phyloP scores from a whole-genome alignment of 2,888 invertebrate species.

The Microctonus hyperodae region DNA sequence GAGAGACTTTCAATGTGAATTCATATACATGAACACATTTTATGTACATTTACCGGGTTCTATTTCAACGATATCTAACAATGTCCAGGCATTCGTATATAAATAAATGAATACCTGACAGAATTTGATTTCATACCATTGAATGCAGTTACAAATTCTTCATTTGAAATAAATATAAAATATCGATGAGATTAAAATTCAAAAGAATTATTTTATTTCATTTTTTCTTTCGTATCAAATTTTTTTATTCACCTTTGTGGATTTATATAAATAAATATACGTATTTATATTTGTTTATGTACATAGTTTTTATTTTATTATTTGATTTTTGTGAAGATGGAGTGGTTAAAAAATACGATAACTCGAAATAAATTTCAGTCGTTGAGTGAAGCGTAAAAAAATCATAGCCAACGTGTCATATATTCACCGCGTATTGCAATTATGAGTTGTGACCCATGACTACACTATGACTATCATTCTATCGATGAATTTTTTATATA shows the following conservation, averaged over 20 bases:
- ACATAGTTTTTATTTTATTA: background rate
- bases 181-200: background rate
- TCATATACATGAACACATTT: too few species aligned
- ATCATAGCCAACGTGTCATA: constrained; percentile 35
- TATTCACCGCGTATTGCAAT: constrained; percentile 38
- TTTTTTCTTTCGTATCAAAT: too few species aligned
- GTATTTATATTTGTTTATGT: background rate
- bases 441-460: constrained; percentile 26
- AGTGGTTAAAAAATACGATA: constrained; percentile 31
- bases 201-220: background rate
- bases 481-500: background rate
- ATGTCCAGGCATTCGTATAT: background rate
- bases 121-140: background rate
- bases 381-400: constrained; percentile 36
- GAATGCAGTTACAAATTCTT: background rate
- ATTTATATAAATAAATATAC: too few species aligned
- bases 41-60: background rate
- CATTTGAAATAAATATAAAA: background rate
- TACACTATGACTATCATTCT: constrained; percentile 2
- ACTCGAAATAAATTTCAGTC: constrained; percentile 38
- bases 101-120: background rate
- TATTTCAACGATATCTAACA: background rate
- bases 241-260: too few species aligned
- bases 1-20: background rate
- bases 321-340: background rate